These are phyloP conservation scores for Bradypodion ventrale DNA, from an alignment of 2,797 vertebrate species.

Conservation along the genomic window DNA sequence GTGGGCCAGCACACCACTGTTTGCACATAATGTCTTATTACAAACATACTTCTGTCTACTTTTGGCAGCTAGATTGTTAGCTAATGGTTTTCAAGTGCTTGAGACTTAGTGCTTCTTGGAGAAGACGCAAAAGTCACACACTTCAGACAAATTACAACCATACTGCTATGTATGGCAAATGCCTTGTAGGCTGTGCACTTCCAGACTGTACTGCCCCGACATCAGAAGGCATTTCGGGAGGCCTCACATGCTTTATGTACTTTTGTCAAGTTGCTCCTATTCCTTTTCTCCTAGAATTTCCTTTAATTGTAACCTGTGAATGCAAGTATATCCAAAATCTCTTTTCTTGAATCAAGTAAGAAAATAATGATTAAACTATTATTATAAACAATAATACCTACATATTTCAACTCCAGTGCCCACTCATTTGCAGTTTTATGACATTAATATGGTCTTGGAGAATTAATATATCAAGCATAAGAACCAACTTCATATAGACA, in stretches of 20 bases:
- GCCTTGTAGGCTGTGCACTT: not conserved
- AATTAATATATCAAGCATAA: slow-evolving; percentile 59
- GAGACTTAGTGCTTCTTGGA: not conserved
- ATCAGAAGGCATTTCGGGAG: not conserved
- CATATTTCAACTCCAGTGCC: slow-evolving; percentile 53
- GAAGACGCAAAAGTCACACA: not conserved
- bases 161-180: not conserved
- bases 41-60: not conserved
- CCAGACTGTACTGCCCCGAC: not conserved
- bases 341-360: not conserved
- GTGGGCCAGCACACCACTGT: no score
- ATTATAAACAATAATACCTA: slow-evolving; percentile 52
- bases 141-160: slow-evolving; percentile 5
- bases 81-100: not conserved
- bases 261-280: not conserved
- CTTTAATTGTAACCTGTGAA: not conserved
- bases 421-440: slow-evolving; percentile 38
- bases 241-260: not conserved
- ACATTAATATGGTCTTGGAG: slow-evolving; percentile 46
- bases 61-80: not conserved
- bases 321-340: not conserved
- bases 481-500: slow-evolving; percentile 53
- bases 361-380: not conserved
- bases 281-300: not conserved
- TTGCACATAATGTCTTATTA: not conserved